These are phyloP conservation scores for Bombyx huttoni DNA, from an alignment of 2,888 invertebrate genomes.

Conservation along the genomic window DNA sequence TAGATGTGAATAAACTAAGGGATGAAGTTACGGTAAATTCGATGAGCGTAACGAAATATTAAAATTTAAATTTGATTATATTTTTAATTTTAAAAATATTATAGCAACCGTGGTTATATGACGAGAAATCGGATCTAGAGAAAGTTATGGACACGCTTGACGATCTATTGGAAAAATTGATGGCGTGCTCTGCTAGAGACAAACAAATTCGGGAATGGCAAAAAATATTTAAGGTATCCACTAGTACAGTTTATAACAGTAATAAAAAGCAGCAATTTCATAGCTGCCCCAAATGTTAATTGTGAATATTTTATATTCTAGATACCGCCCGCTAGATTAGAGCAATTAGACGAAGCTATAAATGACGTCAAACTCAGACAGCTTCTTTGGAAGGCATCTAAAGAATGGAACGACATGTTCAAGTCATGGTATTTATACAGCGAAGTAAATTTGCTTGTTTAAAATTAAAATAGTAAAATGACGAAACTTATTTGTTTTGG, in stretches of 20 bases:
- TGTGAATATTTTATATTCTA: slow-evolving; percentile 30
- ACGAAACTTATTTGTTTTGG: background rate
- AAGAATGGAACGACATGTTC: slow-evolving; percentile 79
- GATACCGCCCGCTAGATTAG: slow-evolving; percentile 88
- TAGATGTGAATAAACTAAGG: slow-evolving; percentile 80
- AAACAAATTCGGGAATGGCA: slow-evolving; percentile 85
- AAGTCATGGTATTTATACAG: slow-evolving; percentile 70
- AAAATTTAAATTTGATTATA: background rate
- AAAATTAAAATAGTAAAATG: background rate
- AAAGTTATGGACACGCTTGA: slow-evolving; percentile 76
- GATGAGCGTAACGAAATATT: background rate
- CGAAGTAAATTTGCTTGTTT: slow-evolving; percentile 4
- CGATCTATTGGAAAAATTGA: slow-evolving; percentile 75
- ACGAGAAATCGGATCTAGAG: slow-evolving; percentile 78
- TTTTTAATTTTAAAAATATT: slow-evolving; percentile 2
- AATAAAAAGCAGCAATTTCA: background rate
- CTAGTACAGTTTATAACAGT: no score
- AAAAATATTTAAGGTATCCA: slow-evolving; percentile 82
- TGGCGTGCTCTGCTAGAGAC: slow-evolving; percentile 76
- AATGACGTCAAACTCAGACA: slow-evolving; percentile 85
- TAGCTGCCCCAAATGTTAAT: background rate
- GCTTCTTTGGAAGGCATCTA: slow-evolving; percentile 84
- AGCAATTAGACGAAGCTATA: slow-evolving; percentile 84
- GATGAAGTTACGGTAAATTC: slow-evolving; percentile 77
- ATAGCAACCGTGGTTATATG: slow-evolving; percentile 83